Evolutionary conservation across 2,888 invertebrate genomes (phyloP).

Genomic region (Tetanocera ferruginea): DNA sequence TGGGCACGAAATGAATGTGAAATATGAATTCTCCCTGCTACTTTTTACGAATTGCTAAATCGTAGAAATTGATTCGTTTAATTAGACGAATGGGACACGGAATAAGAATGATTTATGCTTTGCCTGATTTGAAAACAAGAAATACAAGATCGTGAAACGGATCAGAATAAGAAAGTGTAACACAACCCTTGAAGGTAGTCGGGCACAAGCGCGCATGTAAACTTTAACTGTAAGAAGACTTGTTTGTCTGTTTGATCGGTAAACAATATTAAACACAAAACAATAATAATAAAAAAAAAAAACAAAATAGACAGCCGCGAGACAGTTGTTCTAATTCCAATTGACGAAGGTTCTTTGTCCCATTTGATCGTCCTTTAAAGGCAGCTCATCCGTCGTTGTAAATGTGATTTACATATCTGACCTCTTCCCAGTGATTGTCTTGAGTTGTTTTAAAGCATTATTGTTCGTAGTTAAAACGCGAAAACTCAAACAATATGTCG

Average conservation of each 20-base stretch:
- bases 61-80: conserved; percentile 37
- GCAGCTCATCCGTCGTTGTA: not conserved
- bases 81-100: conserved; percentile 27
- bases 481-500: not conserved
- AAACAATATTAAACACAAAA: conserved; percentile 17
- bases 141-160: conserved; percentile 30
- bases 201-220: not conserved
- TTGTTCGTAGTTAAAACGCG: conserved; percentile 1
- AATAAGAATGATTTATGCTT: conserved; percentile 23
- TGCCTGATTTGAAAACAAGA: conserved; percentile 26
- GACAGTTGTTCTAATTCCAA: conserved; percentile 38
- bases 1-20: conserved; percentile 7
- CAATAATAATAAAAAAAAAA: conserved; percentile 5
- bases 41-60: conserved; percentile 9
- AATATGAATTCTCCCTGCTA: conserved; percentile 13
- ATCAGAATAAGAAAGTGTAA: conserved; percentile 9
- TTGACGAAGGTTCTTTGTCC: conserved; percentile 31
- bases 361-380: not conserved
- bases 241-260: conserved; percentile 12
- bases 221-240: not conserved
- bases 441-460: not conserved
- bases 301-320: conserved; percentile 3
- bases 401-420: conserved; percentile 22
- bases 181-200: not conserved
- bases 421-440: not conserved